phyloP scores from a whole-genome alignment of 1,140 invertebrate species.

The Calycopis cecrops region DNA sequence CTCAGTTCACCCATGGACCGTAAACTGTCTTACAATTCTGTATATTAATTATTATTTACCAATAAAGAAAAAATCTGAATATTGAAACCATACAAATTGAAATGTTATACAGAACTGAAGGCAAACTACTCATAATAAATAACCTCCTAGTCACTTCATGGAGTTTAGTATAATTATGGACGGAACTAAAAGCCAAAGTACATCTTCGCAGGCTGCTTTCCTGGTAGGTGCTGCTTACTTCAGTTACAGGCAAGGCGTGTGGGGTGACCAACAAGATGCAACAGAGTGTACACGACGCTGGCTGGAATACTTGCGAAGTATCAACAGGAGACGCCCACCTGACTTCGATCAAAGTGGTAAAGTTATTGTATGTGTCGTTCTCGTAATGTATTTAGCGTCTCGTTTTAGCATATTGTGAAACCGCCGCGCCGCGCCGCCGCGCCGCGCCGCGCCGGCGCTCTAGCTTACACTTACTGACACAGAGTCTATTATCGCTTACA shows the following conservation, averaged over 20 bases:
- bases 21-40: too few relatives aligned
- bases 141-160: constrained; percentile 44
- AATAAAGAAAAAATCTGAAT: background rate
- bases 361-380: constrained; percentile 49
- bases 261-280: constrained; percentile 62
- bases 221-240: constrained; percentile 60
- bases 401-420: constrained; percentile 1
- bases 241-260: constrained; percentile 64
- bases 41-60: too few relatives aligned
- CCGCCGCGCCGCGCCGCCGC: too few relatives aligned
- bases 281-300: constrained; percentile 58
- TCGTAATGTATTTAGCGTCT: constrained; percentile 3
- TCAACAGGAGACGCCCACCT: constrained; percentile 57
- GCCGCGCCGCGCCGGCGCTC: too few relatives aligned
- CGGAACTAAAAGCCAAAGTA: constrained; percentile 16
- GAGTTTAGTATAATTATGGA: constrained; percentile 41
- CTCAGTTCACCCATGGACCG: too few relatives aligned
- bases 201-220: constrained; percentile 51
- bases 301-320: constrained; percentile 57
- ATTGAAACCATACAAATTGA: too few relatives aligned
- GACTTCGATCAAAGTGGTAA: constrained; percentile 53
- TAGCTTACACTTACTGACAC: too few relatives aligned
- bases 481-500: too few relatives aligned
- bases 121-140: too few relatives aligned
- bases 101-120: too few relatives aligned